Evolutionary conservation across 2,113 vertebrate genomes (phyloP).

Genomic region (Oxygymnocypris stewartii): DNA sequence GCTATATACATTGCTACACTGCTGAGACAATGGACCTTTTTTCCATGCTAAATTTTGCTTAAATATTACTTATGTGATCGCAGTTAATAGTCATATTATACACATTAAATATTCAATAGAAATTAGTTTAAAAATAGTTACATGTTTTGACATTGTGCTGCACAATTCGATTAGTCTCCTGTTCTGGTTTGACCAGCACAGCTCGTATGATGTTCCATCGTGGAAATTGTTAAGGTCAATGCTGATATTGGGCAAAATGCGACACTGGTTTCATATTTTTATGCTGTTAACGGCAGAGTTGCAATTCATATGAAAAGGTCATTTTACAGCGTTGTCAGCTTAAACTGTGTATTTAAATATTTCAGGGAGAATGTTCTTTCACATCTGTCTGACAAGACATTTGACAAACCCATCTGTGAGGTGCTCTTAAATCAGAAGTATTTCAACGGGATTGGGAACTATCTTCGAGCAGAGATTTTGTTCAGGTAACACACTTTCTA

Average conservation of each 20-base stretch:
- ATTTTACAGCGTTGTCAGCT: neutral
- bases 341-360: constrained; percentile 1
- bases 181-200: neutral
- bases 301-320: neutral
- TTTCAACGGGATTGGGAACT: constrained; percentile 97
- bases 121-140: neutral
- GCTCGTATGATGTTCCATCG: neutral
- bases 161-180: neutral
- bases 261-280: neutral
- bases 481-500: constrained; percentile 76
- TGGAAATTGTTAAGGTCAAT: neutral
- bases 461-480: constrained; percentile 91
- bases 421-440: constrained; percentile 91
- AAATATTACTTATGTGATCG: too few species aligned
- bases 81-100: neutral
- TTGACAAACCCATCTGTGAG: constrained; percentile 90
- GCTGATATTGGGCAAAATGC: neutral
- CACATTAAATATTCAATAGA: neutral
- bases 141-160: neutral
- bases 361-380: constrained; percentile 84
- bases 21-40: neutral
- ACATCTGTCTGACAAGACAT: constrained; percentile 83
- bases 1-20: too few species aligned
- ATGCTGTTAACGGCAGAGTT: neutral
- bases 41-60: too few species aligned